These are phyloP conservation scores for Sarcophaga subvicina DNA, from an alignment of 2,888 invertebrate species.

Conservation along the genomic window DNA sequence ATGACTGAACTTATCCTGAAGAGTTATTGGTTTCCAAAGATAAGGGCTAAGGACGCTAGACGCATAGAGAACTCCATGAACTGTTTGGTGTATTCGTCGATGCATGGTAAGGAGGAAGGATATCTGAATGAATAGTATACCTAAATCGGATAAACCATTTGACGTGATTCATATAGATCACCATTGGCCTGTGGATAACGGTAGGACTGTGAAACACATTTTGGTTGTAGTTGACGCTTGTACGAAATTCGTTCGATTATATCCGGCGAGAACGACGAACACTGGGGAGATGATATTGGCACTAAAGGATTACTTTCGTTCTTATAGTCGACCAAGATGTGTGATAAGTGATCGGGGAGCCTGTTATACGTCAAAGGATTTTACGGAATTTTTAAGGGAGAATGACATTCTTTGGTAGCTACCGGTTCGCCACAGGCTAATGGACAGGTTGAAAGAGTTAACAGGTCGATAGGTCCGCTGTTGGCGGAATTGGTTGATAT, in stretches of 20 bases:
- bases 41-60: slow-evolving; percentile 18
- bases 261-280: slow-evolving; percentile 51
- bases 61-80: slow-evolving; percentile 58
- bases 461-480: too few relatives aligned
- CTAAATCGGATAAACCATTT: slow-evolving; percentile 50
- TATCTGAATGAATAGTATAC: slow-evolving; percentile 53
- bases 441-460: too few relatives aligned
- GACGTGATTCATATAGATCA: slow-evolving; percentile 43
- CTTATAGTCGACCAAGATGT: slow-evolving; percentile 65
- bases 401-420: too few relatives aligned
- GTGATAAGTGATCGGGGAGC: slow-evolving; percentile 70
- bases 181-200: slow-evolving; percentile 4
- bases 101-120: slow-evolving; percentile 46
- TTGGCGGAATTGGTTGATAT: too few relatives aligned
- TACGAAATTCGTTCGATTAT: slow-evolving; percentile 61
- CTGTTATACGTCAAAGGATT: slow-evolving; percentile 17
- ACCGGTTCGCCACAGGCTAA: too few relatives aligned
- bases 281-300: slow-evolving; percentile 39
- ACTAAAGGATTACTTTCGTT: slow-evolving; percentile 70
- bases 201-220: slow-evolving; percentile 42
- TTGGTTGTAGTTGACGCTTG: slow-evolving; percentile 56
- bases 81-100: slow-evolving; percentile 53
- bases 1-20: slow-evolving; percentile 46
- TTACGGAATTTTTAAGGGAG: too few relatives aligned
- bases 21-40: slow-evolving; percentile 49